phyloP scores from a whole-genome alignment of 2,113 vertebrate genomes.

The Cranoglanis bouderius region DNA sequence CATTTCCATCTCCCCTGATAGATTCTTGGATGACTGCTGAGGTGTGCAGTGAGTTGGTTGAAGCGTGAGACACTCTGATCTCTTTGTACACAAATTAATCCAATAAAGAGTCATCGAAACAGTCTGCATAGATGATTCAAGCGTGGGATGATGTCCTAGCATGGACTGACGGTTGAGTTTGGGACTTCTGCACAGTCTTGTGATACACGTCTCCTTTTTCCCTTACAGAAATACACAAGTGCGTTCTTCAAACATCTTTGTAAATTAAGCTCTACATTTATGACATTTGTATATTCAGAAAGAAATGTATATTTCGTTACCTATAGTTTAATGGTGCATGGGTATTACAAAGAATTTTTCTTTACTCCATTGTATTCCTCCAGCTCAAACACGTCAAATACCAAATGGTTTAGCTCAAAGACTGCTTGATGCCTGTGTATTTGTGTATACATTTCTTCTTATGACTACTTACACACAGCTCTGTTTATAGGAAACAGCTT shows the following conservation, averaged over 20 bases:
- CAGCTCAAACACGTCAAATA: neutral
- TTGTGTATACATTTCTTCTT: neutral
- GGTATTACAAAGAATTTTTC: no score
- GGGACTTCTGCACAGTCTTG: neutral
- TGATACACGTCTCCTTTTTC: neutral
- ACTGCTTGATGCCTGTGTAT: neutral
- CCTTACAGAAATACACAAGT: neutral
- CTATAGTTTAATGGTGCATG: no score
- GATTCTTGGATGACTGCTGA: slow-evolving; percentile 41
- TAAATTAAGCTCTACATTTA: no score
- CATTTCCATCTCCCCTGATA: slow-evolving; percentile 18
- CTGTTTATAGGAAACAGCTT: neutral
- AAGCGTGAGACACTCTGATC: slow-evolving; percentile 54
- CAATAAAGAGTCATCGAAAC: slow-evolving; percentile 45
- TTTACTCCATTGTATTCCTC: neutral
- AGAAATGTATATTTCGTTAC: no score
- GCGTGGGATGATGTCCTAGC: neutral
- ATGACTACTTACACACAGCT: neutral
- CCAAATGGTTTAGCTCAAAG: neutral
- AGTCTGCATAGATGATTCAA: slow-evolving; percentile 27
- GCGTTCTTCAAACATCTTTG: neutral
- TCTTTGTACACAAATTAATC: slow-evolving; percentile 57
- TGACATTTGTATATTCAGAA: no score
- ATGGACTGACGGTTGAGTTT: neutral
- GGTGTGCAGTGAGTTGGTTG: neutral